Conservation (phyloP, 64 coral and sea anemone genomes). For the Cladopsammia gracilis region DNA sequence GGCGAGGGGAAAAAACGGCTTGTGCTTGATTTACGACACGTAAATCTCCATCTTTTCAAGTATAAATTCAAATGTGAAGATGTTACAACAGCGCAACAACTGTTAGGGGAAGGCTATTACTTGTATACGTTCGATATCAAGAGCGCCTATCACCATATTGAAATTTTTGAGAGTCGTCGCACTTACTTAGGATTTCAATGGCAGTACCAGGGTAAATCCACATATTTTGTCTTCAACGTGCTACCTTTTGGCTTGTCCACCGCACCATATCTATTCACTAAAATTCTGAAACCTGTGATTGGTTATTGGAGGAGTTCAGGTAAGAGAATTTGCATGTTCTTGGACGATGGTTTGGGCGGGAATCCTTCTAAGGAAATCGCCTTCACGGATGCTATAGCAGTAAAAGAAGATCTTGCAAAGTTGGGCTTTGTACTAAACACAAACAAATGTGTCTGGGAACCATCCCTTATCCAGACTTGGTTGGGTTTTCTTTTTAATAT, state of each 20-base stretch:
- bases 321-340: neutral
- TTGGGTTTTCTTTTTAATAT: conserved; percentile 6
- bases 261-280: conserved; percentile 30
- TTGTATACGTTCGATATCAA: conserved; percentile 43
- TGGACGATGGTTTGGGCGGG: too few species aligned
- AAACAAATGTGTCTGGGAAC: too few species aligned
- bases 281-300: neutral
- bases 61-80: conserved; percentile 57
- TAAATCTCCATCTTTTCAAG: conserved; percentile 49
- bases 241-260: conserved; percentile 11
- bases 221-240: conserved; percentile 5
- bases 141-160: conserved; percentile 51
- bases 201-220: too few species aligned
- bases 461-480: neutral
- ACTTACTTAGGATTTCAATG: neutral
- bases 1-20: conserved; percentile 44
- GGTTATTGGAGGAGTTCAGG: neutral
- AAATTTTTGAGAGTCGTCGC: neutral
- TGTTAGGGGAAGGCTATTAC: conserved; percentile 6
- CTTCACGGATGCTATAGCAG: too few species aligned
- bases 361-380: too few species aligned
- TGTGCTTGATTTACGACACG: conserved; percentile 48
- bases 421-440: too few species aligned
- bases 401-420: too few species aligned
- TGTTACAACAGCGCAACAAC: neutral